phyloP scores from a whole-genome alignment of 2,113 vertebrate genomes.

The Periophthalmodon schlosseri region DNA sequence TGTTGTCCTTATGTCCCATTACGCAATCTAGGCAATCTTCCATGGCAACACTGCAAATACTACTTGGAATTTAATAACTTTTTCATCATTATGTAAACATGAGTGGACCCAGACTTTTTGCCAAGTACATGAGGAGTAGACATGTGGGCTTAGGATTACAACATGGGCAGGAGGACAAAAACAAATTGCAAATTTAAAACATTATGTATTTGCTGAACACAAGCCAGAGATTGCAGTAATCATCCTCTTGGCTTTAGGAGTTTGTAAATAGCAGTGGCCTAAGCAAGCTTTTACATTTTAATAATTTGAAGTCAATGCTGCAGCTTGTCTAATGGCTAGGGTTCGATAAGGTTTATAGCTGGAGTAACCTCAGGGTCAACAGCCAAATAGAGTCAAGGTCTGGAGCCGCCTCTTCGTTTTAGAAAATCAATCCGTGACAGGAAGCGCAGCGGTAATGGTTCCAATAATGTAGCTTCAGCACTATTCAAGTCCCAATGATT shows the following conservation, averaged over 20 bases:
- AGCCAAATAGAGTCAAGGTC: not conserved
- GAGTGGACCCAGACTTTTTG: constrained; percentile 36
- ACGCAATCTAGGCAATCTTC: constrained; percentile 16
- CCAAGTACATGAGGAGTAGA: constrained; percentile 43
- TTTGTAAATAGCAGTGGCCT: constrained; percentile 8
- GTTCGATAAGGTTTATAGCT: not conserved
- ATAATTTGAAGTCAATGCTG: not conserved
- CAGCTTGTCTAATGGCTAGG: not conserved
- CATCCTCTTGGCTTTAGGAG: constrained; percentile 31
- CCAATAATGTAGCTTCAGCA: not conserved
- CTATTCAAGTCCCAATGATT: not conserved
- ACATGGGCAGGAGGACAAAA: constrained; percentile 56
- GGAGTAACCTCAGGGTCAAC: constrained; percentile 1
- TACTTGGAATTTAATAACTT: constrained; percentile 40
- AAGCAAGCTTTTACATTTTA: not conserved
- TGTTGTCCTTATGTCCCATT: constrained; percentile 24
- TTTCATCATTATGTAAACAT: constrained; percentile 52
- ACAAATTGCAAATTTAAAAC: constrained; percentile 57
- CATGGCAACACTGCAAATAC: constrained; percentile 18
- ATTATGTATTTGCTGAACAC: constrained; percentile 49
- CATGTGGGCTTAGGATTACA: constrained; percentile 68
- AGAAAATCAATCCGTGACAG: constrained; percentile 8
- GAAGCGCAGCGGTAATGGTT: constrained; percentile 2
- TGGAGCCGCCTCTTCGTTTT: not conserved
- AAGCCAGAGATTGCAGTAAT: constrained; percentile 43